Percentiles rank a stretch among this genome's conserved stretches.
phyloP scores from a whole-genome alignment of 2,113 vertebrate genomes.

The Eira barbara region DNA sequence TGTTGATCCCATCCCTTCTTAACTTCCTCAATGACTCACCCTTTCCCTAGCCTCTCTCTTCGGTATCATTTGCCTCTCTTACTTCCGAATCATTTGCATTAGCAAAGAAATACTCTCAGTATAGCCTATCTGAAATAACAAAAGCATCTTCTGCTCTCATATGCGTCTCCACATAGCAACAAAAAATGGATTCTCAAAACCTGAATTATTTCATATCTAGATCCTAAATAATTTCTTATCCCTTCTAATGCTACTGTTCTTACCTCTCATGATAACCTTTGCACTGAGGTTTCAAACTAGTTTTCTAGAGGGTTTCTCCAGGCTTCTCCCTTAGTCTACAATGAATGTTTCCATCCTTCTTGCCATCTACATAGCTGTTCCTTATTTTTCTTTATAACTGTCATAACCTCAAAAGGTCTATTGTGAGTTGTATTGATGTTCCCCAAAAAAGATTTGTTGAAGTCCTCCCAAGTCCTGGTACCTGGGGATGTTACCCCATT shows the following conservation, averaged over 20 bases:
- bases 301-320: not conserved
- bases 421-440: not conserved
- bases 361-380: not conserved
- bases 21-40: not conserved
- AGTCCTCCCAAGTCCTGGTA: not conserved
- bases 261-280: not conserved
- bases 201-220: not conserved
- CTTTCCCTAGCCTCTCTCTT: not conserved
- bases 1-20: not conserved
- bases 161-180: not conserved
- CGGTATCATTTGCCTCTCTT: not conserved
- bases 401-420: not conserved
- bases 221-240: not conserved
- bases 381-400: not conserved
- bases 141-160: not conserved
- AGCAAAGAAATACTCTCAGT: not conserved
- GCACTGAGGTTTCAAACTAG: not conserved
- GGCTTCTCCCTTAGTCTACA: not conserved
- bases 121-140: not conserved
- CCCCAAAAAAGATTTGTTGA: not conserved
- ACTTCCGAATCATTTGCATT: not conserved
- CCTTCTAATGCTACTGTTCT: not conserved
- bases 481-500: not conserved
- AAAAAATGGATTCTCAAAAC: not conserved
- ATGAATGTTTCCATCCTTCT: not conserved